Base-by-base conservation (phyloP, 2,888 invertebrate genomes). In the Thalpophila matura region DNA sequence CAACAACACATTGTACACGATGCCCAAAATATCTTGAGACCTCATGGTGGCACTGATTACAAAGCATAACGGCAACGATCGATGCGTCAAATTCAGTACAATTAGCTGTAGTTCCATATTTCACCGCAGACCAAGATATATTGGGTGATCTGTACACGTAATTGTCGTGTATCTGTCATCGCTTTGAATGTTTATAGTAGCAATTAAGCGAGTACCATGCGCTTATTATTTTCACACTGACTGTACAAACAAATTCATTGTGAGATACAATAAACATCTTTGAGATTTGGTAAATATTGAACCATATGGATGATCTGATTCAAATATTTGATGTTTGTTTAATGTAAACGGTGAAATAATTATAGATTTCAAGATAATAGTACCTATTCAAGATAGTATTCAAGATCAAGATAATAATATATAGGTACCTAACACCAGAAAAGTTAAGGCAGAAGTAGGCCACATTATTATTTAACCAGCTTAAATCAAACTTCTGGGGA, bases 211-310 rank as follows among this genome's bases (percentile, higher is more conserved):
- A 71, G 65, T 71, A 67, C 55, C 46, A 60, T 46, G 27, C 45
- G 31, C 55, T 65, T 60, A 75, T 79, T 77, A 66, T 77, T 72
- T 75, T 69, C 43, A 66, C 73, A 69, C 64, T 50, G 42, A 18
- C 24, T 61, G 33, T 74, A 20, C 57, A 70, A 66, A 76, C 70
- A 74, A 40, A 74, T 60, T 58, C 55, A 42, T 33, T 10, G 24
- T 16, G 20, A 33, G 16, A 26, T 51, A 68, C 29, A 79, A 79
- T 68, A 79, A 75, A 75, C 61, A 72, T 59, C 16, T 46, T 65
- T 40, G 54, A 74, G 42, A 35, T 56, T 7, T 35, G 31, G 54
- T 70, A 74, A 65, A 77, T 56, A 61, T 61, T 60, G 9, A 40
- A 45, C 47, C 56, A 53, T 47, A 68, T 61, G 74, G 61, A 56